Conservation (phyloP, 2,888 invertebrate genomes). For the Diadegma fenestrale region DNA sequence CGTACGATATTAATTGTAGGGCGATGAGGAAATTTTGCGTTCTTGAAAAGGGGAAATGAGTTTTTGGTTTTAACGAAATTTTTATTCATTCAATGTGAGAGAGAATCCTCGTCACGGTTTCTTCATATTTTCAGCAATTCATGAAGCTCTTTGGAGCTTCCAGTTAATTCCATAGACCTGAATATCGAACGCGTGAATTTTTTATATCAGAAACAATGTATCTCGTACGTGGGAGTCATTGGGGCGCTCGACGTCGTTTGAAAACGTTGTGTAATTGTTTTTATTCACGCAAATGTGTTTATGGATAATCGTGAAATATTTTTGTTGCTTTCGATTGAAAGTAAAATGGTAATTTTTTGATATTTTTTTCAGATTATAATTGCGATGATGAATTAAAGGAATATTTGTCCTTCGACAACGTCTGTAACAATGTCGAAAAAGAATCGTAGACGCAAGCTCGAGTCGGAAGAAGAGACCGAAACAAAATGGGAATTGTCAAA, state of each 20-base stretch:
- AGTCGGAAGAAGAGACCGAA: slow-evolving; percentile 82
- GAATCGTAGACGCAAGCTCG: slow-evolving; percentile 82
- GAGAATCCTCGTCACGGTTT: neutral
- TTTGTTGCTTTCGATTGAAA: neutral
- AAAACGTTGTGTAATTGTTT: neutral
- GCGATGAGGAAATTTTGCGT: neutral
- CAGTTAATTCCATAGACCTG: neutral
- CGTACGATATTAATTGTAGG: no score
- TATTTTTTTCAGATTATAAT: neutral
- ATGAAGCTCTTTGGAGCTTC: neutral
- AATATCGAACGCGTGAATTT: neutral
- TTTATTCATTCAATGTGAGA: neutral
- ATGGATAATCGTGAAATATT: neutral
- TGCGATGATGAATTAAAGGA: neutral
- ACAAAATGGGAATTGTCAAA: slow-evolving; percentile 85
- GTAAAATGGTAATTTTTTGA: neutral
- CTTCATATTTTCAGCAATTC: neutral
- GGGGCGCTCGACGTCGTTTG: neutral
- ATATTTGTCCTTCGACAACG: slow-evolving; percentile 49
- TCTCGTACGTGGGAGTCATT: slow-evolving; percentile 22
- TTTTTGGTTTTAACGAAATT: neutral
- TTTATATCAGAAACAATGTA: slow-evolving; percentile 38
- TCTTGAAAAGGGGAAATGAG: neutral
- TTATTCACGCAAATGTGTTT: neutral
- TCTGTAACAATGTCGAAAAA: slow-evolving; percentile 73